Base-by-base conservation (phyloP, 2,113 vertebrate species). In the Channa argus region DNA sequence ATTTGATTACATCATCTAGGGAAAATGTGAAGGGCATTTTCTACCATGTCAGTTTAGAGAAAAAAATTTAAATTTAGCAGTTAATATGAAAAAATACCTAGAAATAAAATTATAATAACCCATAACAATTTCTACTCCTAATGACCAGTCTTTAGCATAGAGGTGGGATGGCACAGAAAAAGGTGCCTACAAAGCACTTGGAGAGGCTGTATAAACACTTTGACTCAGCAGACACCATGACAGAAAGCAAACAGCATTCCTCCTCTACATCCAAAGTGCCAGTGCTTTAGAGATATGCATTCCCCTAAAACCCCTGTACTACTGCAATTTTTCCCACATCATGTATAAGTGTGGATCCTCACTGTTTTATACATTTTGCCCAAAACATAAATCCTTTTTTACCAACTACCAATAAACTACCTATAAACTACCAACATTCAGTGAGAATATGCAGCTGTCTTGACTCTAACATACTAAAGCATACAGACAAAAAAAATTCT, bases 131-230 rank as follows among this genome's bases (percentile, higher is more conserved):
- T 33, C 50, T 7, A n/a, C 33, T 36, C 8, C 46, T 72, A 6
- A 67, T 63, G 47, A 68, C 33, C 36, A 56, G 50, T 45, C 44
- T 70, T 24, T 33, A 71, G 9, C 49, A n/a, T 12, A 47, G 58
- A 82, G 49, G 55, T 56, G 52, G 52, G 39, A 63, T 39, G 46
- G 44, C 41, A 33, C 14, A 49, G 46, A 13, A 67, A 63, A 63
- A 78, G 78, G 58, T 70, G 81, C 82, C 66, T 37, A 62, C 55
- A 61, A 73, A 62, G 69, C 81, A 63, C 52, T 49, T 8, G 44
- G 56, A 58, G 33, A 71, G 33, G 39, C 49, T 63, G 58, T 33
- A 53, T 41, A 74, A 86, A 78, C 63, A 44, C 56, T 74, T 73
- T 63, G 75, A 77, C 24, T 79, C 80, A 79, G 77, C 77, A 86